phyloP scores from a whole-genome alignment of 2,113 vertebrate genomes.

The Epinephelus lanceolatus region DNA sequence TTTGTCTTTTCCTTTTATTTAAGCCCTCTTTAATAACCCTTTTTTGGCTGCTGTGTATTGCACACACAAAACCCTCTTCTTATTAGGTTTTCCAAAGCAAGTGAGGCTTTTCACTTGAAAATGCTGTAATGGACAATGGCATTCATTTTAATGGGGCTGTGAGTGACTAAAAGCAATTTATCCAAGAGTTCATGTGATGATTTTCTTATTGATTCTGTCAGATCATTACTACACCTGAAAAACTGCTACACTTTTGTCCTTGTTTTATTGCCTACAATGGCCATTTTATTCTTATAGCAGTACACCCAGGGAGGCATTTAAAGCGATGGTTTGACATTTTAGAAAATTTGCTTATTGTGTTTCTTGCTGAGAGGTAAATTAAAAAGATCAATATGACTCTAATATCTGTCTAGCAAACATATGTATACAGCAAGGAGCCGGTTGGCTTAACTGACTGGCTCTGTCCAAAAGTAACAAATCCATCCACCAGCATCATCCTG shows the following conservation, averaged over 20 bases:
- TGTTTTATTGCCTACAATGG: constrained; percentile 7
- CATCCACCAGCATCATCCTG: not conserved
- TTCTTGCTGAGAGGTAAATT: constrained; percentile 14
- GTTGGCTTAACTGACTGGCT: not conserved
- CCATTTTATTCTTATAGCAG: not conserved
- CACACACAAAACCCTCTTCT: not conserved
- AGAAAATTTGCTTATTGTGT: not conserved
- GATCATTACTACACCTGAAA: constrained; percentile 1
- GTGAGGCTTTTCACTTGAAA: not conserved
- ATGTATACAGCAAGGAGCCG: not conserved
- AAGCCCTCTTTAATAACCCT: not conserved
- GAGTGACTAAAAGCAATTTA: not conserved
- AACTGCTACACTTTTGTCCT: not conserved
- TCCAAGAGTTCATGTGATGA: constrained; percentile 8
- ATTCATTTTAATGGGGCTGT: constrained; percentile 9
- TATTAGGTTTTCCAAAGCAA: not conserved
- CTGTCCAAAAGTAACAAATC: not conserved
- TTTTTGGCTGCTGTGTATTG: not conserved
- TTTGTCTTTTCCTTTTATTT: constrained; percentile 14
- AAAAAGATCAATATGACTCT: constrained; percentile 6
- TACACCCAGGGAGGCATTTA: not conserved
- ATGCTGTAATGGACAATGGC: not conserved
- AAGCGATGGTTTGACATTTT: constrained; percentile 8
- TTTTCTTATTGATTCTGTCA: constrained; percentile 31
- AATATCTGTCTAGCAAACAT: not conserved